Conservation (phyloP, 2,113 vertebrate genomes). For the Lepus timidus region DNA sequence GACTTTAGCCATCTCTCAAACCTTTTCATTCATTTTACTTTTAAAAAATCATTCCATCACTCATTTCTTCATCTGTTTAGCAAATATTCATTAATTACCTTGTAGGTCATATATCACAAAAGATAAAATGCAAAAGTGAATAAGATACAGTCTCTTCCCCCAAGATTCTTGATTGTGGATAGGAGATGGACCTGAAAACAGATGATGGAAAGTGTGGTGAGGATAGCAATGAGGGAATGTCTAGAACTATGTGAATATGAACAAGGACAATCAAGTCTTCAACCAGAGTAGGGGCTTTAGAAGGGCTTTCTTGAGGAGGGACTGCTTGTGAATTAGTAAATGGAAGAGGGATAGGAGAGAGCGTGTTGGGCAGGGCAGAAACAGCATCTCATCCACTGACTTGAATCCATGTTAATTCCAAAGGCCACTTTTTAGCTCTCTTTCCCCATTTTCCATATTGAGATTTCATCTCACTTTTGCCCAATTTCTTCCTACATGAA, state of each 20-base stretch:
- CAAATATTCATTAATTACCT: not conserved
- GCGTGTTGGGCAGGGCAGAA: not conserved
- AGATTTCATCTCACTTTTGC: not conserved
- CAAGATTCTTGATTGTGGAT: not conserved
- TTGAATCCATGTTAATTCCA: not conserved
- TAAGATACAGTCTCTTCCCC: not conserved
- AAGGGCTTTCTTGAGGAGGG: not conserved
- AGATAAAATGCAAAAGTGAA: not conserved
- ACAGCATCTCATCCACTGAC: too few relatives aligned
- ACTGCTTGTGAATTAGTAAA: not conserved
- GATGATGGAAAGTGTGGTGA: rapidly evolving
- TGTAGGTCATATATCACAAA: not conserved
- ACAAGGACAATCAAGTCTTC: not conserved
- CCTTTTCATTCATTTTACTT: not conserved
- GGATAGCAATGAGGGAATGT: too few relatives aligned
- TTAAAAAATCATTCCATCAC: not conserved
- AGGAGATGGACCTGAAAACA: not conserved
- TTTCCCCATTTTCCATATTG: not conserved
- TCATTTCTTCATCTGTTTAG: not conserved
- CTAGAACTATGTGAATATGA: not conserved
- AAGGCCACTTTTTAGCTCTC: not conserved
- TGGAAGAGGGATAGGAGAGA: rapidly evolving
- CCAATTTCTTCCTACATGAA: not conserved
- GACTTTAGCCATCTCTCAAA: not conserved
- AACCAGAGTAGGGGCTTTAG: not conserved